Evolutionary conservation across 1,140 invertebrate species (phyloP), one percentile per base, ranked within the genome.

Genomic region (Centruroides vittatus): DNA sequence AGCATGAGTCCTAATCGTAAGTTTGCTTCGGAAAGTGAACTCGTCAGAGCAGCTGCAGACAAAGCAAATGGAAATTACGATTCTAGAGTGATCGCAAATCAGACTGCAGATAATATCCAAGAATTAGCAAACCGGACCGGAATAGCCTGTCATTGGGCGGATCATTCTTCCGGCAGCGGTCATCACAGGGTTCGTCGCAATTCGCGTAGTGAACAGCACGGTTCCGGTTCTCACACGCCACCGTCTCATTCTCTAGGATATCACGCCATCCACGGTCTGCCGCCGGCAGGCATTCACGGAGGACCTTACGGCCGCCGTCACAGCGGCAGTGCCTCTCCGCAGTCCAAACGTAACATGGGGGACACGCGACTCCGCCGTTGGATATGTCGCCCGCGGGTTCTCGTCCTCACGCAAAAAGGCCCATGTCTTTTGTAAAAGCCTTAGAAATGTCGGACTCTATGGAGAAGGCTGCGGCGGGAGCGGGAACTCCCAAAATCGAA

Each of bases 351-450:
- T 50, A 60, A 13, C 57, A 60, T 60, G 59, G 66, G 47, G 68
- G 60, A 62, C 67, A 63, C 67, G 67, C 66, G 61, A 68, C 48
- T 61, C 67, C 55, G 61, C 66, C 53, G 23, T 9, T 13, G 41
- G 55, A 59, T 35, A 50, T 52, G 4, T 60, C 65, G 4, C 63
- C 65, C 4, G 55, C 60, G 78, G 79, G 48, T 52, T 59, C 36
- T 57, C 47, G 63, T 36, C 50, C 59, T 9, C 60, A 61, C 35
- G 60, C 56, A 5, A 61, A 66, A 34, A 78, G 91, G 54, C 92
- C 93, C 1, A 89, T 94, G 79, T 91, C 89, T 47, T 94, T 95
- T 76, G 88, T 94, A 35, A 82, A 89, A 64, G 91, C 89, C 7
- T 77, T 93, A 34, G 90, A 93, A 77, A 89, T 93, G 81, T 86